These are phyloP conservation scores for Nymphalis urticae DNA, from an alignment of 2,888 invertebrate species.

Conservation along the genomic window DNA sequence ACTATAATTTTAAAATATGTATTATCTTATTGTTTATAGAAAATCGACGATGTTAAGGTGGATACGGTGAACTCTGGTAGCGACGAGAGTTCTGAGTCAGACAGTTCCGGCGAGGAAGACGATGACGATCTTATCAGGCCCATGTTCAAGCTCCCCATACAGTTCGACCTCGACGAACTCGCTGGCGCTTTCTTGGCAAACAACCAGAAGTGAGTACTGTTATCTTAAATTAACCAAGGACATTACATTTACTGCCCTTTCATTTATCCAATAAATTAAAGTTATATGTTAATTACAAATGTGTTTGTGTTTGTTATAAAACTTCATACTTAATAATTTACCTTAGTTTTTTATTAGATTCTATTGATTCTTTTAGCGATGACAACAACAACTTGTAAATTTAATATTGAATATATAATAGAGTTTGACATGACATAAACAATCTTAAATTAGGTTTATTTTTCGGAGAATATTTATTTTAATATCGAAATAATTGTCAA, in stretches of 20 bases:
- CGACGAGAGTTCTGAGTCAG: constrained; percentile 79
- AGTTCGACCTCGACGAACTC: constrained; percentile 91
- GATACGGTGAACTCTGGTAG: constrained; percentile 62
- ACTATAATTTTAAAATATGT: too few relatives aligned
- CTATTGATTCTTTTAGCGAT: too few relatives aligned
- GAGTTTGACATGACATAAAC: too few relatives aligned
- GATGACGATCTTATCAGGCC: constrained; percentile 82
- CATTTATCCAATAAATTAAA: too few relatives aligned
- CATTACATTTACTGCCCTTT: neutral
- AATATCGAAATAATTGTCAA: constrained; percentile 17
- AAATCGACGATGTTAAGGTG: constrained; percentile 69
- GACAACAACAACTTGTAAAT: too few relatives aligned
- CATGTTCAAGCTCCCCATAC: constrained; percentile 88
- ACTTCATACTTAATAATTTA: too few relatives aligned
- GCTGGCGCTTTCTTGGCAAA: constrained; percentile 88
- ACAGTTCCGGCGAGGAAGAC: constrained; percentile 82
- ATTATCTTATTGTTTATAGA: constrained; percentile 54
- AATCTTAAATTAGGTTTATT: too few relatives aligned
- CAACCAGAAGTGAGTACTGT: constrained; percentile 78
- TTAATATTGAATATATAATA: too few relatives aligned
- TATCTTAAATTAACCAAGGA: constrained; percentile 1
- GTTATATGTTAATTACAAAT: too few relatives aligned
- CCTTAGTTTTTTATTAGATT: too few relatives aligned
- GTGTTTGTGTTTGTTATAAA: too few relatives aligned
- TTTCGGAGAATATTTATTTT: too few relatives aligned